A percentile compares a stretch with the other conserved stretches of the same genome.
phyloP scores from a whole-genome alignment of 2,113 vertebrate genomes.

The Chunga burmeisteri region DNA sequence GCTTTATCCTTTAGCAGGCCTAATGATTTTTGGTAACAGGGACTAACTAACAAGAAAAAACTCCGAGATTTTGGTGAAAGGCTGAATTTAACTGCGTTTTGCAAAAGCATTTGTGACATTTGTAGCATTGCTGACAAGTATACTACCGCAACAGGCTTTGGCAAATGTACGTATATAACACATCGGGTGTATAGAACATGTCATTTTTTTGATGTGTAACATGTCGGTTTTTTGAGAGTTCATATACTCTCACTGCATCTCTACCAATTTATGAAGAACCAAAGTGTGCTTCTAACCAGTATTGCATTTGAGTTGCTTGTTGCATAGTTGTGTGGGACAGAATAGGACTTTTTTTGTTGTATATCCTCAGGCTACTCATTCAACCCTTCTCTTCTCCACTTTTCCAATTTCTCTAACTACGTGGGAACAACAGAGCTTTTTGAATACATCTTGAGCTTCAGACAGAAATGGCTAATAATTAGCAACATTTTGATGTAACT shows the following conservation, averaged over 20 bases:
- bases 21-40: not conserved
- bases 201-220: not conserved
- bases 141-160: not conserved
- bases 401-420: not conserved
- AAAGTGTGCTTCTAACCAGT: not conserved
- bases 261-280: not conserved
- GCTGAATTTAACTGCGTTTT: not conserved
- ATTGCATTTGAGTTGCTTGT: not conserved
- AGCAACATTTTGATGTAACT: not conserved
- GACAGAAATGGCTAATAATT: not conserved
- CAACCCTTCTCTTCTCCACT: not conserved
- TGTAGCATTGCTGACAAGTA: not conserved
- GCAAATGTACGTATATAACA: not conserved
- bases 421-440: not conserved
- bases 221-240: not conserved
- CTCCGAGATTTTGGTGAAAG: fast-evolving
- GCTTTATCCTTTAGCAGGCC: not conserved
- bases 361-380: not conserved
- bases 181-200: not conserved
- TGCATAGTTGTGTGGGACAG: not conserved
- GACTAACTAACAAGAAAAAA: not conserved
- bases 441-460: not conserved
- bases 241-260: not conserved
- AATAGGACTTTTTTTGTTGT: not conserved
- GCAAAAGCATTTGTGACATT: not conserved